These are phyloP conservation scores for Pogonophryne albipinna DNA, from an alignment of 2,797 vertebrate species.

Conservation along the genomic window DNA sequence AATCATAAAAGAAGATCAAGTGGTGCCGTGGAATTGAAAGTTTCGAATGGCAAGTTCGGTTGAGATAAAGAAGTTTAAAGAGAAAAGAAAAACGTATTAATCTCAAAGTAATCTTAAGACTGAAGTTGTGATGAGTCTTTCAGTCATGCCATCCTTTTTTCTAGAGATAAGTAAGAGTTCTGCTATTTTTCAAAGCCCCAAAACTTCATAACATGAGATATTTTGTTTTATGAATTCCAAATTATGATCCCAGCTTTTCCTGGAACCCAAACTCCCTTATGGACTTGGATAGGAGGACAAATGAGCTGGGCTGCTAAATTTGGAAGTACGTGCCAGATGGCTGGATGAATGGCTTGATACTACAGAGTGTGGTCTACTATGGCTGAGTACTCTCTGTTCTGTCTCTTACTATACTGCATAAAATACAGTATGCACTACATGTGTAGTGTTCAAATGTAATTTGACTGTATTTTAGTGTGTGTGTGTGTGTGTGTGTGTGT, in stretches of 20 bases:
- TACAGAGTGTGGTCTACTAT: constrained; percentile 45
- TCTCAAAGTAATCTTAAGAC: constrained; percentile 33
- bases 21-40: constrained; percentile 41
- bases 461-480: not conserved
- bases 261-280: constrained; percentile 64
- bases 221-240: constrained; percentile 43
- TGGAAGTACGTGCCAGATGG: constrained; percentile 76
- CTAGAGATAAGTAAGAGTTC: constrained; percentile 36
- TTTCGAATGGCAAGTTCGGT: constrained; percentile 34
- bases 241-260: constrained; percentile 61
- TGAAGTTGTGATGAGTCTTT: constrained; percentile 41
- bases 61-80: constrained; percentile 39
- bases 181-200: not conserved
- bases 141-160: constrained; percentile 38
- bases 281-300: constrained; percentile 60
- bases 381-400: constrained; percentile 42
- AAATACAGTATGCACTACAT: not conserved
- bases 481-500: not conserved
- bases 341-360: constrained; percentile 59
- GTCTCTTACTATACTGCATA: constrained; percentile 9
- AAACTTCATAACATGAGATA: constrained; percentile 9
- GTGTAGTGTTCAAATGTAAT: not conserved
- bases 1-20: constrained; percentile 53
- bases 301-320: constrained; percentile 74
- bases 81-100: constrained; percentile 32